Evolutionary conservation across 2,888 invertebrate genomes (phyloP).

Genomic region (Mimachlamys varia): DNA sequence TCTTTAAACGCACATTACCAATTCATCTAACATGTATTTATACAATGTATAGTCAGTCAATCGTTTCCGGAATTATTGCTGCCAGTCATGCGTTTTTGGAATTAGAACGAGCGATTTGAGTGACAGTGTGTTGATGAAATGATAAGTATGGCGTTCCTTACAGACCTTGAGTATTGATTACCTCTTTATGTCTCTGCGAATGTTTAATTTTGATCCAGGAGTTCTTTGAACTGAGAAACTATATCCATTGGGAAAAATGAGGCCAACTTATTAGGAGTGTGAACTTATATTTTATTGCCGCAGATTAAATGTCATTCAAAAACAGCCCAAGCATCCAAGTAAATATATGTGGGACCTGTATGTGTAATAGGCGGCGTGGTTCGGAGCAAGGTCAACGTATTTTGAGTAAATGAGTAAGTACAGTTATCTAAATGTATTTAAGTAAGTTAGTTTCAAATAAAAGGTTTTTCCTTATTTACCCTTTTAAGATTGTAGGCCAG

Average conservation of each 20-base stretch:
- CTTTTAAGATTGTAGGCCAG: conserved; percentile 24
- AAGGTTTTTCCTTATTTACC: not conserved
- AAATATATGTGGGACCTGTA: not conserved
- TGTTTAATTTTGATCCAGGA: not conserved
- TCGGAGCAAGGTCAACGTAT: conserved; percentile 21
- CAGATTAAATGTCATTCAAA: not conserved
- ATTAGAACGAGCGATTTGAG: not conserved
- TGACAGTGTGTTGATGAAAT: not conserved
- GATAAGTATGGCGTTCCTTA: not conserved
- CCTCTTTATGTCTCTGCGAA: not conserved
- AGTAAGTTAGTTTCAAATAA: not conserved
- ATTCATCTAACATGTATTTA: too few species aligned
- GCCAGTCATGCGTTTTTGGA: not conserved
- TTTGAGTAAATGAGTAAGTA: conserved; percentile 6
- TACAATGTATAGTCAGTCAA: too few species aligned
- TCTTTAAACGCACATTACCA: too few species aligned
- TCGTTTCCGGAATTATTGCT: not conserved
- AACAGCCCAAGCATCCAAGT: not conserved
- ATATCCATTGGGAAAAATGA: not conserved
- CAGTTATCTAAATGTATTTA: conserved; percentile 1
- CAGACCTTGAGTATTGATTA: not conserved
- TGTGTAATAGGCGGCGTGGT: not conserved
- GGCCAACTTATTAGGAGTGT: not conserved
- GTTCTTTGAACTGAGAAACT: not conserved
- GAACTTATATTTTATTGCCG: not conserved